Evolutionary conservation across 2,113 vertebrate species (phyloP).

Genomic region (Cariama cristata): DNA sequence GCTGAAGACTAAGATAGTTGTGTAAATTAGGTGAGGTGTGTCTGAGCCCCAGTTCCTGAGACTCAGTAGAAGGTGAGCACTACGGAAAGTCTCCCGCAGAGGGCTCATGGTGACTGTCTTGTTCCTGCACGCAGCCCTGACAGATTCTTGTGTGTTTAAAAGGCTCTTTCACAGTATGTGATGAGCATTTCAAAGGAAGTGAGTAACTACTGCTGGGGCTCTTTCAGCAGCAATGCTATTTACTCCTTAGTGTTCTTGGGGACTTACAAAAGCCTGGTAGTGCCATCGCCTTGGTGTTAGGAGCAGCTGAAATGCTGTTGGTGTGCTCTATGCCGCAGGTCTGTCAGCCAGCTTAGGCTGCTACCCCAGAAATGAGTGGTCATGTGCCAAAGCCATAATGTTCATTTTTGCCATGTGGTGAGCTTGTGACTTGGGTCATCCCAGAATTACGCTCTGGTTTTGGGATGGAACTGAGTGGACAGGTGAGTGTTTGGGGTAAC

Average conservation of each 20-base stretch:
- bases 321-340: background rate
- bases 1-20: background rate
- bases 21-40: background rate
- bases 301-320: accelerated
- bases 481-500: background rate
- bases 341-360: background rate
- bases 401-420: background rate
- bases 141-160: background rate
- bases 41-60: background rate
- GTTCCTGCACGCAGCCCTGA: background rate
- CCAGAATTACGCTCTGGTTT: background rate
- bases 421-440: background rate
- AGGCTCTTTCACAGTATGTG: background rate
- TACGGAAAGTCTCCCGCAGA: background rate
- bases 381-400: accelerated
- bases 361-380: background rate
- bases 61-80: background rate
- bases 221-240: too few species aligned
- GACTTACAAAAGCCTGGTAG: too few species aligned
- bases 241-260: background rate
- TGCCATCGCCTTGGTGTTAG: background rate
- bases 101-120: background rate
- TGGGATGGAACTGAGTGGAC: background rate
- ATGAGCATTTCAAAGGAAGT: background rate
- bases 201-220: background rate